Conservation (phyloP, 2,113 vertebrate genomes). For the Dicrurus megarhynchus region DNA sequence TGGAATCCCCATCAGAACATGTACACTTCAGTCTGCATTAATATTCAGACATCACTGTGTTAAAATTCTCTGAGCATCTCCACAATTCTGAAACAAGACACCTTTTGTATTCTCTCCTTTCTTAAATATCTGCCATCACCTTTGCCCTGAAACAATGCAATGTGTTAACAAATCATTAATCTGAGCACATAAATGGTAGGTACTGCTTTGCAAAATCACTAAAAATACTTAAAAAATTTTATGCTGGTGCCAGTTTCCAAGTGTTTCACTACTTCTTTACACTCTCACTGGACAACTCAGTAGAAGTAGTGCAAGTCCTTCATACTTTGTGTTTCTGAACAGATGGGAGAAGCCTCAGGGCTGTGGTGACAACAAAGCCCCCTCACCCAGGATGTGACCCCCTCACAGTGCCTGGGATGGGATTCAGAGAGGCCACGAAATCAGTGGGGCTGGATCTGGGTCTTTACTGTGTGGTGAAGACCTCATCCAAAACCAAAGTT, state of each 20-base stretch:
- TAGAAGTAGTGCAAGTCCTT: not conserved
- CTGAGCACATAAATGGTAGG: not conserved
- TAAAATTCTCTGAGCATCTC: not conserved
- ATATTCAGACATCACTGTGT: not conserved
- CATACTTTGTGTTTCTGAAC: rapidly evolving
- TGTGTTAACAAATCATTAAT: not conserved
- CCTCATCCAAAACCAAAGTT: not conserved
- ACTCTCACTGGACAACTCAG: not conserved
- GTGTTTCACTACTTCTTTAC: not conserved
- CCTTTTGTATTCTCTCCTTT: not conserved
- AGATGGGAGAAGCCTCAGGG: not conserved
- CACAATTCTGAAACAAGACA: not conserved
- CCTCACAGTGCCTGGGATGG: not conserved
- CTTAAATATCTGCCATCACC: not conserved
- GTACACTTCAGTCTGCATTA: not conserved
- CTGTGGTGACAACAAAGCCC: not conserved
- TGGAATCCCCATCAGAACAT: not conserved
- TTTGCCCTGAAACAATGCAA: not conserved
- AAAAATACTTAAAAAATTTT: not conserved
- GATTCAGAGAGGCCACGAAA: not conserved
- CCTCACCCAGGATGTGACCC: not conserved
- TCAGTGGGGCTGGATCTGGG: not conserved
- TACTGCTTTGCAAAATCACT: not conserved
- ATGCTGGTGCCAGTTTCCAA: not conserved
- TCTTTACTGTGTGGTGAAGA: not conserved